Evolutionary conservation across 2,797 vertebrate species (phyloP).

Genomic region (Pantherophis vulpinus): DNA sequence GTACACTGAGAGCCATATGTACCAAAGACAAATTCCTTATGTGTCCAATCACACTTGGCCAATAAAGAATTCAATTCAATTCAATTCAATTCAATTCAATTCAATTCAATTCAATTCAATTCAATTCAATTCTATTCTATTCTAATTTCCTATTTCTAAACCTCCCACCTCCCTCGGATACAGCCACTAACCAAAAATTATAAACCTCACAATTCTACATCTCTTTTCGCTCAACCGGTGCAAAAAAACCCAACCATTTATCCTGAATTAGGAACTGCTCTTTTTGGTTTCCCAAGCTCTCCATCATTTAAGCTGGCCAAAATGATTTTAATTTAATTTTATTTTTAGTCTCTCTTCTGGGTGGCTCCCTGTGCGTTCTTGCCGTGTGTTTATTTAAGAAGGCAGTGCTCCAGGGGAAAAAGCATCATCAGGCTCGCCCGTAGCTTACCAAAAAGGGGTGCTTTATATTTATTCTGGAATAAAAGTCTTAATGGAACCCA

Average conservation of each 20-base stretch:
- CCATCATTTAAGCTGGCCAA: background rate
- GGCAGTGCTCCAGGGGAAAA: background rate
- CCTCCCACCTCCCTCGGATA: background rate
- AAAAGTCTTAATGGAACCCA: background rate
- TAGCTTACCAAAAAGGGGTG: background rate
- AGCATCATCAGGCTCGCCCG: fast-evolving
- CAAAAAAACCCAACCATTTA: background rate
- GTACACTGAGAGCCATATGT: too few relatives aligned
- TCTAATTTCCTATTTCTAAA: background rate
- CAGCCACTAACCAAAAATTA: too few relatives aligned
- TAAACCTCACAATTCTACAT: background rate
- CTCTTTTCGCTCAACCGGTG: background rate
- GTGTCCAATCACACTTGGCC: too few relatives aligned
- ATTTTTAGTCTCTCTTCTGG: background rate
- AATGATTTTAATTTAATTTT: too few relatives aligned
- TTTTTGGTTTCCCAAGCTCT: background rate
- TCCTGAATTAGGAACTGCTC: background rate
- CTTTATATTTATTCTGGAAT: background rate
- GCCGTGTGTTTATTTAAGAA: background rate
- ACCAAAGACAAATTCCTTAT: too few relatives aligned
- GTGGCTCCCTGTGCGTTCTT: background rate
- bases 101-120: too few relatives aligned
- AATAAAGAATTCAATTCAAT: too few relatives aligned
- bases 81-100: too few relatives aligned
- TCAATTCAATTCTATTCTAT: too few relatives aligned